These are phyloP conservation scores for Polyploca ridens DNA, from an alignment of 2,888 invertebrate genomes.

Conservation along the genomic window DNA sequence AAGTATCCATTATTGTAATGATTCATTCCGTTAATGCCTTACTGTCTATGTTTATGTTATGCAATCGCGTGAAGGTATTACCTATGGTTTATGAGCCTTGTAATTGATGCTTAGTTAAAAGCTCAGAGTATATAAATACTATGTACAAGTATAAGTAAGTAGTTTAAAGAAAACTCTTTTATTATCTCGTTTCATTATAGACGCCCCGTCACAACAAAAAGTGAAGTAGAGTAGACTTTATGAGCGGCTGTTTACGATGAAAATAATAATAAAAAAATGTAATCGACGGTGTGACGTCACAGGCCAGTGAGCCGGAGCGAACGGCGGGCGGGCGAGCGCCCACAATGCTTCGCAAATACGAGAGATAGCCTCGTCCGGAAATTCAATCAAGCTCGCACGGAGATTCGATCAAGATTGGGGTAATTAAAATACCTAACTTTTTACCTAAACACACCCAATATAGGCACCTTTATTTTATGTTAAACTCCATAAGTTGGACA, in stretches of 20 bases:
- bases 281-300: conserved; percentile 76
- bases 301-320: conserved; percentile 74
- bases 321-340: conserved; percentile 53
- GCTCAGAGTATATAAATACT: no score
- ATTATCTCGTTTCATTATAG: conserved; percentile 38
- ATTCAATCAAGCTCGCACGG: conserved; percentile 80
- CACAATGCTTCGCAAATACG: conserved; percentile 75
- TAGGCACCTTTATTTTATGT: conserved; percentile 14
- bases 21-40: no score
- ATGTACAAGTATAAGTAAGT: neutral
- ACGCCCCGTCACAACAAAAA: conserved; percentile 51
- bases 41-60: no score
- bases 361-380: conserved; percentile 75
- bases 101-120: neutral
- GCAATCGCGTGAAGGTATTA: neutral
- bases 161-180: conserved; percentile 29
- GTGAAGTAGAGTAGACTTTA: conserved; percentile 63
- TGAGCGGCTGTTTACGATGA: conserved; percentile 74
- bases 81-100: neutral
- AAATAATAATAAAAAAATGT: conserved; percentile 68
- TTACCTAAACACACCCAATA: conserved; percentile 51
- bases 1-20: no score
- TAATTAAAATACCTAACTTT: conserved; percentile 79
- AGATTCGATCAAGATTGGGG: conserved; percentile 80
- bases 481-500: no score